A percentile compares a stretch with the other conserved stretches of the same genome.
Evolutionary conservation across 2,797 vertebrate genomes (phyloP).

Genomic region (Tangara arthus): DNA sequence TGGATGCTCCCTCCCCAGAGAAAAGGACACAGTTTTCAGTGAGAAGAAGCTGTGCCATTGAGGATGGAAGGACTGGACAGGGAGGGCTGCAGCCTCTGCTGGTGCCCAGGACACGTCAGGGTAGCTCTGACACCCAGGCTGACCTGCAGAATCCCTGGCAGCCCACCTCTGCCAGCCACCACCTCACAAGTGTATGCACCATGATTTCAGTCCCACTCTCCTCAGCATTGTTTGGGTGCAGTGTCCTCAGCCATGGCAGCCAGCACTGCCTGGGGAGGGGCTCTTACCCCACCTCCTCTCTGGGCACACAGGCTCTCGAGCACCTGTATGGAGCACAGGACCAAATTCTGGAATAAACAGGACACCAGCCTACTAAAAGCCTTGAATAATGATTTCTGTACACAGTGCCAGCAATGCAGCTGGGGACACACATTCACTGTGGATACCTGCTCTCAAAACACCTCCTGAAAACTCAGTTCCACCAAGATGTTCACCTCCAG

Average conservation of each 20-base stretch:
- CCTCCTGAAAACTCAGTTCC: neutral
- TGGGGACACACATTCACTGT: neutral
- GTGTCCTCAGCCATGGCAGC: neutral
- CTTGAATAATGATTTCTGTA: neutral
- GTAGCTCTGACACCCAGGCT: neutral
- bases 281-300: neutral
- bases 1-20: slow-evolving; percentile 8
- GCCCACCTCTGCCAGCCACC: neutral
- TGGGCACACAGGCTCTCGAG: accelerated
- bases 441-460: neutral
- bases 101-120: neutral
- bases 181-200: accelerated
- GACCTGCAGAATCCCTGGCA: neutral
- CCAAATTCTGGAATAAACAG: neutral
- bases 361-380: neutral
- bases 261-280: neutral
- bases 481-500: neutral
- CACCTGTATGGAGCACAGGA: accelerated
- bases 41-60: neutral
- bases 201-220: neutral
- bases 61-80: neutral
- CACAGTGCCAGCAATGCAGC: accelerated
- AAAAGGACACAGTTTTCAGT: slow-evolving; percentile 2
- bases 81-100: neutral
- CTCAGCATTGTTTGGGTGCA: neutral